Evolutionary conservation across 2,797 vertebrate genomes (phyloP), one percentile per base, ranked within the genome.

Genomic region (Phrynocephalus forsythii): DNA sequence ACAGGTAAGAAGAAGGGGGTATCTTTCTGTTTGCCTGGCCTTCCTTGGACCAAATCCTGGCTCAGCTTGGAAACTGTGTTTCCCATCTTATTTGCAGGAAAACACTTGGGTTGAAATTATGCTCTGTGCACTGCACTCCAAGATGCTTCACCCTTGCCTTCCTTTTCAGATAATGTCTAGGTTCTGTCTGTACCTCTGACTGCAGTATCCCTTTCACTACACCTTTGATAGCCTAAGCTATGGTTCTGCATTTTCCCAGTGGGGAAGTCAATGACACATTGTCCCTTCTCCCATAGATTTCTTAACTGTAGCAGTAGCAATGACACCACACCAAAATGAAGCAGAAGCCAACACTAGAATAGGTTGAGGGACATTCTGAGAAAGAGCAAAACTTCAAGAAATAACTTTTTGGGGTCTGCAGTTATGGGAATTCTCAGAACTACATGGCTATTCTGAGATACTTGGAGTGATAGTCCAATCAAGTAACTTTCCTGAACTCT

Each of bases 1-100:
- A 91, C 99, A 99, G 98, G 98, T 99, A 94, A 96, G 95, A 48
- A 2, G 95, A 15, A 2, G 9, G 3, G 1, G 26, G 11, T 6
- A 9, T 2, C 48, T 38, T 44, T 52, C 1, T 8, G 16, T 56
- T 48, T 38, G n/a, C 10, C 15, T 50, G 52, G 11, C 3, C 28
- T 56, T 38, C 28, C 33, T 15, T 80, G 28, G n/a, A 7, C 9
- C n/a, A 3, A 56, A 5, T 52, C 38, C 5, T 33, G 16, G 0
- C 6, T 30, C 44, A 30, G 0, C 48, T 3, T 16, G 28, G 67
- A 10, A 9, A 1, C 15, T 18, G 16, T 5, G 26, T 28, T 28
- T 16, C 24, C 28, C 82, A 33, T 3, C 5, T 33, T 63, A 38
- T 5, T 67, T 30, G 5, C 50, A 33, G 24, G 20, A 78, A 18